A percentile compares a stretch with the other conserved stretches of the same genome.
Evolutionary conservation across 2,113 vertebrate genomes (phyloP).

Genomic region (Eudyptes chrysolophus): DNA sequence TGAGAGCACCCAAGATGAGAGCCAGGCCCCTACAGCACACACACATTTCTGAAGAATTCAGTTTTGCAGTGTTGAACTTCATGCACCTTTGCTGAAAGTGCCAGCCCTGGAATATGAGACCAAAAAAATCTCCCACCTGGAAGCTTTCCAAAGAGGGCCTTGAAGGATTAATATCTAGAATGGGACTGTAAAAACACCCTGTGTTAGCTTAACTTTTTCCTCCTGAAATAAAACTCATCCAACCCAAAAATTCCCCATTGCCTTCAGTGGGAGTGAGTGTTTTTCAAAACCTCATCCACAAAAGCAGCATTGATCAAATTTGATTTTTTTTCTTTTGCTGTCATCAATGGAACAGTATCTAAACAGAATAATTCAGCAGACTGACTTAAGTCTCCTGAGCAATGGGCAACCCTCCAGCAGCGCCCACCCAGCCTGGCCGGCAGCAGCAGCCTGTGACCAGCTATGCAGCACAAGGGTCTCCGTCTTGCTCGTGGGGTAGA

Average conservation of each 20-base stretch:
- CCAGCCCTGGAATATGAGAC: neutral
- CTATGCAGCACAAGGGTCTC: neutral
- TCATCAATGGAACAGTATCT: neutral
- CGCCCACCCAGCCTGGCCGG: neutral
- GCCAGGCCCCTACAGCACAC: neutral
- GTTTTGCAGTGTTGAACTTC: neutral
- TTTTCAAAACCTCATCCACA: neutral
- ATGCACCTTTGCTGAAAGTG: neutral
- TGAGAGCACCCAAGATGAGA: neutral
- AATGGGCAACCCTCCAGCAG: neutral
- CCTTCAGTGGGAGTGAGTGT: neutral
- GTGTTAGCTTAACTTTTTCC: neutral
- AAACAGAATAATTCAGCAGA: neutral
- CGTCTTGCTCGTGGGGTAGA: rapidly evolving
- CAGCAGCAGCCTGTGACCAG: neutral
- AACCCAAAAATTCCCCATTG: neutral
- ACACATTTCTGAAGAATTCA: neutral
- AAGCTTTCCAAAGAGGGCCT: neutral
- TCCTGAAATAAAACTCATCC: neutral
- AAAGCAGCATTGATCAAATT: neutral
- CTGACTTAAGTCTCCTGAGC: neutral
- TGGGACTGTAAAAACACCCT: neutral
- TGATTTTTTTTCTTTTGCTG: neutral
- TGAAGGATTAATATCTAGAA: neutral
- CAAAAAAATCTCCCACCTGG: neutral